Percentiles rank a stretch among this genome's conserved stretches.
These are phyloP conservation scores for Orius laevigatus DNA, from an alignment of 1,140 invertebrate species.

Conservation along the genomic window DNA sequence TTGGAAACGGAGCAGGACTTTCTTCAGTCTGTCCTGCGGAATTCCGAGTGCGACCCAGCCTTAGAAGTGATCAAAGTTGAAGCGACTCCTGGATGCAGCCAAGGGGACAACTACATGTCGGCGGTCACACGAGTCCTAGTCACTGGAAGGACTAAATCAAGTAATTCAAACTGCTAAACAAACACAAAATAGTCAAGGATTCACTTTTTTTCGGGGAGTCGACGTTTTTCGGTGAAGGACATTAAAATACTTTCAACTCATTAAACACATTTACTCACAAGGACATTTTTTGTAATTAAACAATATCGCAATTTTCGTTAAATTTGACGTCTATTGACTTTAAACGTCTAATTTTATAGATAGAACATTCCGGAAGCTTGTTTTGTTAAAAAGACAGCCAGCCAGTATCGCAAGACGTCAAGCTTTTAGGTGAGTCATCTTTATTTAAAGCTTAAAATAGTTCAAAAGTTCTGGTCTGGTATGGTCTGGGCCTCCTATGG, in stretches of 20 bases:
- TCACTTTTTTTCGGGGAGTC: neutral
- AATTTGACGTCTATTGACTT: neutral
- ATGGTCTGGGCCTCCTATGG: no score
- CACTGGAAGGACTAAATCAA: constrained; percentile 18
- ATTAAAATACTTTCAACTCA: neutral
- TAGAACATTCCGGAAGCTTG: neutral
- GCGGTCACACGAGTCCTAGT: constrained; percentile 24
- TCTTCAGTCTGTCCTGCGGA: constrained; percentile 21
- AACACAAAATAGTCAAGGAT: neutral
- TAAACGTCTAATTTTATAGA: constrained; percentile 4
- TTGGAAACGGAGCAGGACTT: constrained; percentile 13
- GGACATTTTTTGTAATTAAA: neutral
- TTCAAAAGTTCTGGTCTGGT: no score
- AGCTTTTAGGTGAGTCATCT: constrained; percentile 10
- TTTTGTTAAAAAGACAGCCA: constrained; percentile 18
- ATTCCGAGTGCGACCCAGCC: constrained; percentile 24
- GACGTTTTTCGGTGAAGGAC: constrained; percentile 2
- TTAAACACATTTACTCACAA: no score
- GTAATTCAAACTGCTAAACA: neutral
- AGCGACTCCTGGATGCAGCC: constrained; percentile 22
- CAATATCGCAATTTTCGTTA: constrained; percentile 5
- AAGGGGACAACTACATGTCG: constrained; percentile 29
- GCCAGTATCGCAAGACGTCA: constrained; percentile 11
- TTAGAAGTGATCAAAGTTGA: constrained; percentile 23
- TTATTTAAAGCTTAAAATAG: neutral